Base-by-base conservation (phyloP, 2,797 vertebrate species). In the Fundulus diaphanus region DNA sequence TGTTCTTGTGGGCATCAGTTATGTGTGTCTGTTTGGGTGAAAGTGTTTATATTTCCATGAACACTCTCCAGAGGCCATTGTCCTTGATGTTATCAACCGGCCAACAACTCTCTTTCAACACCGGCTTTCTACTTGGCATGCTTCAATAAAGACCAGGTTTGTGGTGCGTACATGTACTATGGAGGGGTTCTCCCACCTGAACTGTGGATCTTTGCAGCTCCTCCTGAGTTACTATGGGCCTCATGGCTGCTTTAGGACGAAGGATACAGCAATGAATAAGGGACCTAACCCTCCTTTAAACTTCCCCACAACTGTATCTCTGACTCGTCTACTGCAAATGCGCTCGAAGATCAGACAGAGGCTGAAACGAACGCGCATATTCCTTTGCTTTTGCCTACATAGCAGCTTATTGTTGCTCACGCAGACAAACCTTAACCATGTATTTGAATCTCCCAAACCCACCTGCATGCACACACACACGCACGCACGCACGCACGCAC, bases 321-420 rank as follows among this genome's bases (percentile, higher is more conserved):
- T 6, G 29, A 59, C 31, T 7, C 8, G 57, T 16, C 16, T 20
- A 68, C 20, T 12, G 68, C 35, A 57, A 48, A 74, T 24, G 61
- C 48, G 68, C 18, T 42, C 5, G 27, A 63, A 37, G 72, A 54
- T 22, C 56, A 85, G 72, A 82, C 73, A 49, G 72, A 40, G 40
- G 67, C 68, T 76, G 69, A 69, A 80, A 85, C 70, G 76, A 79
- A 84, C 78, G 79, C 22, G 72, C 75, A 78, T 77, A 65, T 82
- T 63, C 57, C 35, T 33, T 48, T 69, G 67, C 68, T 85, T 84
- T 70, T 88, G 84, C 82, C 76, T 68, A 66, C 80, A 82, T 88
- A 88, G 90, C 90, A 90, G 85, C 85, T 87, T 83, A 84, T 86
- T 88, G 89, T 86, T 90, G 83, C 88, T 89, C 89, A 84, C 80